Evolutionary conservation across 1,140 invertebrate genomes (phyloP).

Genomic region (Caenorhabditis briggsae): DNA sequence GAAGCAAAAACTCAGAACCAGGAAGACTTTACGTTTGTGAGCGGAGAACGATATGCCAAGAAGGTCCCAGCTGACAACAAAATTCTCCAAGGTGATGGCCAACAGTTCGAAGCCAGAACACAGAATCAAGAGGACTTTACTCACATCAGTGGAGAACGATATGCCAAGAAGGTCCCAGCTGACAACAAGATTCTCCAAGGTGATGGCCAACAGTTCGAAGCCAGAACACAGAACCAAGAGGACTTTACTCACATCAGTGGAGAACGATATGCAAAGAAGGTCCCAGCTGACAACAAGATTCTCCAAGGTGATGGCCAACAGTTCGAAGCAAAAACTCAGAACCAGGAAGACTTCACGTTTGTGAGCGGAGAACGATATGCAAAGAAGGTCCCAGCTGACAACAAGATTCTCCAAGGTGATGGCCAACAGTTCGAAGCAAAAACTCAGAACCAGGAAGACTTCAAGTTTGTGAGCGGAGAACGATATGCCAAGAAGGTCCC

Average conservation of each 20-base stretch:
- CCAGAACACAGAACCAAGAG: conserved; percentile 29
- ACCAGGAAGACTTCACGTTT: conserved; percentile 38
- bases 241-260: conserved; percentile 35
- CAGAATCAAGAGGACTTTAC: conserved; percentile 50
- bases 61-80: conserved; percentile 20
- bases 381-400: conserved; percentile 15
- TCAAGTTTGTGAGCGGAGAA: conserved; percentile 9
- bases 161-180: conserved; percentile 1
- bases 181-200: conserved; percentile 46
- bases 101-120: conserved; percentile 40
- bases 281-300: conserved; percentile 22
- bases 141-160: conserved; percentile 36
- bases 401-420: conserved; percentile 34
- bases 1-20: conserved; percentile 31
- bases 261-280: conserved; percentile 33
- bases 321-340: conserved; percentile 39
- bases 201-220: conserved; percentile 34
- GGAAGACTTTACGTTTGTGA: not conserved
- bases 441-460: conserved; percentile 47
- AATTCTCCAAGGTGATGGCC: conserved; percentile 33
- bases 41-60: conserved; percentile 25
- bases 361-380: conserved; percentile 21
- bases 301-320: conserved; percentile 38
- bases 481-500: conserved; percentile 27
- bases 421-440: conserved; percentile 31